Conservation (phyloP, 2,888 invertebrate genomes). For the Palloptera scutellata region DNA sequence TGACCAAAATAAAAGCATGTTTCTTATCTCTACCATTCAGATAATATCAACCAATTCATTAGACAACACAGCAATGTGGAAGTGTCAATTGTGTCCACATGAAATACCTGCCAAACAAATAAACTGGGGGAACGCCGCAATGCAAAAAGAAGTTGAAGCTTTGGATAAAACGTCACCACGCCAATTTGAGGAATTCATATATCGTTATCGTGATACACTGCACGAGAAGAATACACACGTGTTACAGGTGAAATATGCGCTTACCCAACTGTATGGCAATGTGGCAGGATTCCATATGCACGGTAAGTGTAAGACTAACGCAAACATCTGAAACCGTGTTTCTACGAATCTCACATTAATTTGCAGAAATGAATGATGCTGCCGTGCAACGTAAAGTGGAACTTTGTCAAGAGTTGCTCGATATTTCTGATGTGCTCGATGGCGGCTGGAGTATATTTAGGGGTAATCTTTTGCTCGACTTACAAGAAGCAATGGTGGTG, state of each 20-base stretch:
- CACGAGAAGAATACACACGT: constrained; percentile 75
- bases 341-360: not conserved
- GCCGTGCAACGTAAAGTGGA: constrained; percentile 70
- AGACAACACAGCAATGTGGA: constrained; percentile 70
- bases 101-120: constrained; percentile 69
- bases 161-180: constrained; percentile 67
- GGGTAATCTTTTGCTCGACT: constrained; percentile 71
- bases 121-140: constrained; percentile 70
- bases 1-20: not conserved
- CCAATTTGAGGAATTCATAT: constrained; percentile 71
- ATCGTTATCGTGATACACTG: constrained; percentile 70
- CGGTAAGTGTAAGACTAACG: constrained; percentile 63
- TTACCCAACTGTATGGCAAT: constrained; percentile 75
- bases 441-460: constrained; percentile 73
- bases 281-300: constrained; percentile 67
- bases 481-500: constrained; percentile 71
- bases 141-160: constrained; percentile 69
- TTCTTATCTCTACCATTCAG: constrained; percentile 58
- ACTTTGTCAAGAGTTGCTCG: constrained; percentile 73
- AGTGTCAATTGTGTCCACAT: constrained; percentile 72
- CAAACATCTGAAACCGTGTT: not conserved
- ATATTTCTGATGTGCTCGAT: constrained; percentile 71
- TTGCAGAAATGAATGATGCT: constrained; percentile 68
- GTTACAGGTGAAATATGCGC: constrained; percentile 73
- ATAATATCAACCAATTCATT: constrained; percentile 71